Evolutionary conservation across 1,140 invertebrate species (phyloP), one percentile per base, ranked within the genome.

Genomic region (Drosophila baimaii): DNA sequence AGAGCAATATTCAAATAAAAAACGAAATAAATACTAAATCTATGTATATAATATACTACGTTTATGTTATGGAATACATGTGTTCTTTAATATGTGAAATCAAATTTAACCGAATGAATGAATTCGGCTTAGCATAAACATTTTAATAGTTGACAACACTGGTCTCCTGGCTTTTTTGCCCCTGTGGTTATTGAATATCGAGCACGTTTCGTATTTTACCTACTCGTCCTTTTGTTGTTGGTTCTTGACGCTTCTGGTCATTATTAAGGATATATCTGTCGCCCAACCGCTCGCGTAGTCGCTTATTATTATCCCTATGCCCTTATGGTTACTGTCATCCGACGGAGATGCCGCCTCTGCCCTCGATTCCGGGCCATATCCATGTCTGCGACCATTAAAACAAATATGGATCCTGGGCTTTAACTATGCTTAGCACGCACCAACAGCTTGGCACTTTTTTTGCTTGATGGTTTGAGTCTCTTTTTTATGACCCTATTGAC

Each of bases 201-300:
- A 88, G 83, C 82, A 88, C 82, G 82, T 86, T 63, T 72, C 46
- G 33, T 39, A 52, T 27, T 23, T 29, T 29, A 29, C 6, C 59
- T 57, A 29, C 35, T 55, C 17, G 23, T 31, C 29, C 31, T 31
- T 52, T 54, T 47, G 23, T 4, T 8, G 49, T 79, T 39, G 55
- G 54, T 68, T 52, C 31, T 63, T 27, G 44, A 55, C 44, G 33
- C 47, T 65, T 65, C 41, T 66, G 85, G 86, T 77, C 85, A 81
- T 89, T 90, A 89, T 89, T 90, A 79, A 90, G 78, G 78, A 77
- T 81, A 86, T 85, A 86, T 85, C 81, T 78, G 83, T 72, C 29
- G 29, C 49, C 29, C 49, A 52, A 52, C 49, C 49, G 29, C 78
- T 66, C 64, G 79, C 80, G 82, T 76, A 83, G 76, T 71, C 82